Evolutionary conservation across 2,113 vertebrate genomes (phyloP), one percentile per base, ranked within the genome.

Genomic region (Castor canadensis): DNA sequence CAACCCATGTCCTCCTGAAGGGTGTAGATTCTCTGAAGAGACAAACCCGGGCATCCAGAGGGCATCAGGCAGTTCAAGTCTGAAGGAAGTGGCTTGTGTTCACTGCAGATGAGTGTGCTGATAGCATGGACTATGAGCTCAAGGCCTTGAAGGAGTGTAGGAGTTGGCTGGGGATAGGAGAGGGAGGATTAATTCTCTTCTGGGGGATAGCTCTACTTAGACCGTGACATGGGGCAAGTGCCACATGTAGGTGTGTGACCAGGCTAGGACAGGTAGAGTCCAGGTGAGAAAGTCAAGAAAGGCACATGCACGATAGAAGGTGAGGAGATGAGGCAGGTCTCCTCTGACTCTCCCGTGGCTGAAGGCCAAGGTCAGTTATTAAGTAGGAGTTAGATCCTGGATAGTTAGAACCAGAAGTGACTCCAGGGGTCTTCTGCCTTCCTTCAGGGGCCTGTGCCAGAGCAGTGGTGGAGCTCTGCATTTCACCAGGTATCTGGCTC

Each of bases 1-100:
- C 7, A 35, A 6, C 2, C 20, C 0, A 0, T 0, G 8, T 22
- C 19, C 26, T 49, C 35, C 10, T 10, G 54, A 72, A 32, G 17
- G 13, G 17, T 15, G 26, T 45, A 62, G 72, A 40, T 17, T 73
- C 9, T 54, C 5, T 0, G 0, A 4, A 30, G 47, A 30, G 72
- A 43, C 19, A 28, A 43, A 60, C 24, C 54, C 35, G 10, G 11
- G 15, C 10, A 47, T 30, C 56, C 2, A 4, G 11, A 10, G 79
- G 76, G 17, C 72, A 38, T 35, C 15, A 38, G 45, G 20, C 52
- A 75, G 45, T 24, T 2, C 49, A 22, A 40, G 28, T 17, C 2
- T 0, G 35, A n/a, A 24, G 28, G 56, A 16, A 24, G 8, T 5
- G 40, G 58, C 3, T 6, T 8, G 3, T 30, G 35, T 9, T n/a